Percentiles rank a stretch among this genome's conserved stretches.
Evolutionary conservation across 1,140 invertebrate genomes (phyloP).

Genomic region (Helicoverpa armigera): DNA sequence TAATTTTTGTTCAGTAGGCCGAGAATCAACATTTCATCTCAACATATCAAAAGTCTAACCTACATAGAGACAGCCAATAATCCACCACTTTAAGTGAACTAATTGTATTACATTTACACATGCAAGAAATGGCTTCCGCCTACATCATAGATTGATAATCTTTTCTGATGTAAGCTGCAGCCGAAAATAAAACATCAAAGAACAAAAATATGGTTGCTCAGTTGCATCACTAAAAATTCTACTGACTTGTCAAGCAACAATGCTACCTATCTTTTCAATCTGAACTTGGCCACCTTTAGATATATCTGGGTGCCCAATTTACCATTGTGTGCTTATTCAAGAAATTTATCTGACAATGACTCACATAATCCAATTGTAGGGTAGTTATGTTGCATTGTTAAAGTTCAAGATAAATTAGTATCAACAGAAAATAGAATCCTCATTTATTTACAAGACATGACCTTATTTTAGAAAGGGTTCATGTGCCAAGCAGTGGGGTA

Average conservation of each 20-base stretch:
- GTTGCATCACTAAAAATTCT: neutral
- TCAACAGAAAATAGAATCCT: neutral
- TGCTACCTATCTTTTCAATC: neutral
- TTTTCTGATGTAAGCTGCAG: neutral
- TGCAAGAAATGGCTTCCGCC: no score
- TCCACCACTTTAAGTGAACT: neutral
- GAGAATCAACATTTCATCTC: no score
- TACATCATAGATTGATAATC: no score
- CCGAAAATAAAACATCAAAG: neutral
- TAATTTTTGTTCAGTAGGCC: no score
- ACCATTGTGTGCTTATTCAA: slow-evolving; percentile 7
- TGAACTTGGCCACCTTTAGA: neutral
- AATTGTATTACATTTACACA: neutral
- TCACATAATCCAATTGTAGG: slow-evolving; percentile 12
- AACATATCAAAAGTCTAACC: no score
- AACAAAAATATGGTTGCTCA: neutral
- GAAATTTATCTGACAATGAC: slow-evolving; percentile 1
- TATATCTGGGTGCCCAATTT: neutral
- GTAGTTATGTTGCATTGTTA: slow-evolving; percentile 27
- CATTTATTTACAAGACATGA: slow-evolving; percentile 18
- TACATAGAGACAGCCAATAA: no score
- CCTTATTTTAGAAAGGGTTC: slow-evolving; percentile 17
- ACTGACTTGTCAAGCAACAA: neutral
- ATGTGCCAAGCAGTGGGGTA: slow-evolving; percentile 34
- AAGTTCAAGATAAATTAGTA: neutral